Evolutionary conservation across 2,888 invertebrate genomes (phyloP).

Genomic region (Sicus ferrugineus): DNA sequence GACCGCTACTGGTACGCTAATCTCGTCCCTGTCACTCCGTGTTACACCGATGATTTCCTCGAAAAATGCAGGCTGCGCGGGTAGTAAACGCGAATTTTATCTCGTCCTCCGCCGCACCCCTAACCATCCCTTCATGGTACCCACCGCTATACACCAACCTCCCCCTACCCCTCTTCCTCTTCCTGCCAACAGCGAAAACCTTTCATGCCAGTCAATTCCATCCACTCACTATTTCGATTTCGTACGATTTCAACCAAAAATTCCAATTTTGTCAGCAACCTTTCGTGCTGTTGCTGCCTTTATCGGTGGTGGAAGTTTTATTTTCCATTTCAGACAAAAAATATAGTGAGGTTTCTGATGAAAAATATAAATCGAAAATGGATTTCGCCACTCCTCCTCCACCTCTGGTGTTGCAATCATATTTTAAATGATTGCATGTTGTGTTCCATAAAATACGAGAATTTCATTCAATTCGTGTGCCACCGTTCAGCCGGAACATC

Average conservation of each 20-base stretch:
- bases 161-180: neutral
- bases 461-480: neutral
- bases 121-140: neutral
- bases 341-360: neutral
- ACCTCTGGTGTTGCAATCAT: constrained; percentile 11
- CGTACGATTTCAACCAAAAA: constrained; percentile 15
- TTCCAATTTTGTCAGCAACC: constrained; percentile 13
- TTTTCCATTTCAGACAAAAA: neutral
- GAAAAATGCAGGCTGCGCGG: no score
- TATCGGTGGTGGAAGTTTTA: neutral
- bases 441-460: neutral
- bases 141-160: neutral
- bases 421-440: constrained; percentile 30
- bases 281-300: neutral
- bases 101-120: no score
- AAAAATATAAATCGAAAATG: constrained; percentile 8
- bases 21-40: constrained; percentile 18
- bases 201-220: neutral
- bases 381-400: neutral
- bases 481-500: neutral
- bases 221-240: constrained; percentile 13
- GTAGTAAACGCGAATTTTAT: no score
- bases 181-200: neutral
- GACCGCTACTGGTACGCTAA: neutral
- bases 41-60: neutral